Conservation (phyloP, 1,140 invertebrate genomes). For the Aphaenogaster rudis region DNA sequence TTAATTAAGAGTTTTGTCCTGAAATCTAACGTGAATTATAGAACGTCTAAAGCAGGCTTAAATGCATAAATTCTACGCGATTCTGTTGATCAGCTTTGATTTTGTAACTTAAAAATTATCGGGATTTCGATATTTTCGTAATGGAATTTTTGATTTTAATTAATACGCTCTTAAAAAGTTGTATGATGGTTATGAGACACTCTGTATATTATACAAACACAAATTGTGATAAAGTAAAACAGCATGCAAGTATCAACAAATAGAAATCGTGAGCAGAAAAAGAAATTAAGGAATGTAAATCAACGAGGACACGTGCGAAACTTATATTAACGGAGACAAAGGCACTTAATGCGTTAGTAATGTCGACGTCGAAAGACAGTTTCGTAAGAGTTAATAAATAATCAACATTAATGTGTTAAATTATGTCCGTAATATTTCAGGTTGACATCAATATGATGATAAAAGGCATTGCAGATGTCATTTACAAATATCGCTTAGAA, state of each 20-base stretch:
- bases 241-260: background rate
- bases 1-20: too few relatives aligned
- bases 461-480: background rate
- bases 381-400: background rate
- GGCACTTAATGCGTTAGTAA: background rate
- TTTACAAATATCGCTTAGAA: background rate
- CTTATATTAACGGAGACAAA: background rate
- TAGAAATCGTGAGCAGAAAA: background rate
- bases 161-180: background rate
- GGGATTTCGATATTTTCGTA: background rate
- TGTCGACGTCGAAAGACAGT: background rate
- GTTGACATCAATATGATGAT: background rate
- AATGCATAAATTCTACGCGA: background rate
- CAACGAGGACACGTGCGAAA: background rate
- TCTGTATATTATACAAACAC: background rate
- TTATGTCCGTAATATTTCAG: background rate
- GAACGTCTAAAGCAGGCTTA: background rate
- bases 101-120: background rate
- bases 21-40: too few relatives aligned
- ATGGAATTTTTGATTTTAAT: background rate
- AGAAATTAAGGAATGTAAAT: background rate
- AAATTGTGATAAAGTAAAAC: background rate
- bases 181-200: background rate
- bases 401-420: background rate
- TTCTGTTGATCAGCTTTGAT: background rate